phyloP scores from a whole-genome alignment of 64 coral and sea anemone genomes.

The Dendronephthya gigantea region DNA sequence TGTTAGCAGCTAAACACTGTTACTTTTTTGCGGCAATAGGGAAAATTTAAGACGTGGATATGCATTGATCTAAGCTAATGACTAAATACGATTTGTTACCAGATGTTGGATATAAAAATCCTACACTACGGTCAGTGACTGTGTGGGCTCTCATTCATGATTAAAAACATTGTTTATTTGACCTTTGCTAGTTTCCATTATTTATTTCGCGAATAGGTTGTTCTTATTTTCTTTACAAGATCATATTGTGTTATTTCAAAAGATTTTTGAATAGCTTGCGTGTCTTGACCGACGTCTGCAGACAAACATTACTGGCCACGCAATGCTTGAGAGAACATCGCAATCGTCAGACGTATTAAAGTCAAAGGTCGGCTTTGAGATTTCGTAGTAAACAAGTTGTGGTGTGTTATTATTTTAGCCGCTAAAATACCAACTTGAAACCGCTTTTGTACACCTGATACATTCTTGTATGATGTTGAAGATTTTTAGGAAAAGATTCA shows the following conservation, averaged over 20 bases:
- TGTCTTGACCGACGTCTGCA: background rate
- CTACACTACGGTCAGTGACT: background rate
- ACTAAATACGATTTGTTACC: background rate
- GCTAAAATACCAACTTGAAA: background rate
- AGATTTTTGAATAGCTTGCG: background rate
- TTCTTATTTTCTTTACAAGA: background rate
- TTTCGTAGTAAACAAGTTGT: background rate
- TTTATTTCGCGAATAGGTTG: background rate
- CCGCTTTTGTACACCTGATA: too few relatives aligned
- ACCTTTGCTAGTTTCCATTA: background rate
- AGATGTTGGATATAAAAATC: background rate
- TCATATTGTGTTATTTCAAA: background rate
- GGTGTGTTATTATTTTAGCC: background rate
- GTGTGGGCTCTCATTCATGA: background rate
- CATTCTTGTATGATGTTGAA: too few relatives aligned
- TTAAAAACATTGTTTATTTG: conserved; percentile 4
- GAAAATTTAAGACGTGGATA: background rate
- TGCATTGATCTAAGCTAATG: background rate
- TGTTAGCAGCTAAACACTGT: background rate
- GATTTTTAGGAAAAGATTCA: too few relatives aligned
- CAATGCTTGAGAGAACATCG: background rate
- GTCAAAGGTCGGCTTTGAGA: conserved; percentile 1
- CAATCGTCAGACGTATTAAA: background rate
- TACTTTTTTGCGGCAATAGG: background rate
- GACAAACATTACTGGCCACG: background rate